Evolutionary conservation across 2,113 vertebrate genomes (phyloP).

Genomic region (Myocastor coypus): DNA sequence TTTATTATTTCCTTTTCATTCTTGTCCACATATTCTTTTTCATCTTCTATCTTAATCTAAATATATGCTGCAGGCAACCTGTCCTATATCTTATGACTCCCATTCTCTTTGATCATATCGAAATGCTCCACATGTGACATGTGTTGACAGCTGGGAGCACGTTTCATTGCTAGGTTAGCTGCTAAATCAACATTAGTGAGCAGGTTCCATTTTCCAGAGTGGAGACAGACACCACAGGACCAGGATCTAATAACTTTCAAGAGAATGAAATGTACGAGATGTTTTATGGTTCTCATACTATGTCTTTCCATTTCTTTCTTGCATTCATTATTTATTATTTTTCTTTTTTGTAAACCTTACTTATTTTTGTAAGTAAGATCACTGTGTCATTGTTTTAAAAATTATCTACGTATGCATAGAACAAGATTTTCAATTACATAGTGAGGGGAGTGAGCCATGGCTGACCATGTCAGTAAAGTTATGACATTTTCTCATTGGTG

Average conservation of each 20-base stretch:
- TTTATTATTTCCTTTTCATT: neutral
- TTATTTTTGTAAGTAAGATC: neutral
- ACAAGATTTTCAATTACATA: neutral
- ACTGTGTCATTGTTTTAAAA: slow-evolving; percentile 5
- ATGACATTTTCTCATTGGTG: slow-evolving; percentile 10
- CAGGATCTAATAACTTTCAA: neutral
- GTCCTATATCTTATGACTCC: neutral
- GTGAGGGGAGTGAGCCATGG: neutral
- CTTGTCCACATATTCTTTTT: neutral
- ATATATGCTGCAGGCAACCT: neutral
- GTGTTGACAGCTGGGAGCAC: neutral
- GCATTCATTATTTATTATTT: neutral
- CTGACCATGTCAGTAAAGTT: neutral
- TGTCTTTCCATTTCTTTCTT: neutral
- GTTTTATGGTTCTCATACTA: neutral
- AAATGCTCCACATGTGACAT: neutral
- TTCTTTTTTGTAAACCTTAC: neutral
- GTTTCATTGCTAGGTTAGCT: slow-evolving; percentile 4
- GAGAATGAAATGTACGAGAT: slow-evolving; percentile 9
- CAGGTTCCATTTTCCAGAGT: neutral
- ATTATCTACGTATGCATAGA: neutral
- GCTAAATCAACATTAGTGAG: slow-evolving; percentile 46
- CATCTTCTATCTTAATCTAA: neutral
- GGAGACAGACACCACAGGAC: neutral
- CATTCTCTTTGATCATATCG: neutral